Evolutionary conservation across 1,140 invertebrate genomes (phyloP), one percentile per base, ranked within the genome.

Genomic region (Neodiprion pinetum): DNA sequence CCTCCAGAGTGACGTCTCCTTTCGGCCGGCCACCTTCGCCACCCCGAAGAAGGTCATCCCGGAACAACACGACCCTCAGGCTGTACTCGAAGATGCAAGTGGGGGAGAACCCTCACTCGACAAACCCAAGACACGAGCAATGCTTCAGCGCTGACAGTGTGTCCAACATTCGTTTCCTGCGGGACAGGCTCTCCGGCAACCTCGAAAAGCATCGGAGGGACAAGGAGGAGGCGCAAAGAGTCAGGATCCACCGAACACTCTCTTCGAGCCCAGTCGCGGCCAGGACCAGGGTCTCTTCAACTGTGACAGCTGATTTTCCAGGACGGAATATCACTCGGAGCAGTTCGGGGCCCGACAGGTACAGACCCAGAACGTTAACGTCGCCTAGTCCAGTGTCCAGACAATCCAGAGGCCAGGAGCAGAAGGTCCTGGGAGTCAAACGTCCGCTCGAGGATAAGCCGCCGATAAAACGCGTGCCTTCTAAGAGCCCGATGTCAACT

Each of bases 31-130:
- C 92, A 61, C 93, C 94, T 5, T 92, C 91, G n/a, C 94, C 93
- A 3, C 93, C 93, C 0, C 89, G 90, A 81, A 89, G 95, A 76
- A 90, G 91, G 80, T 96, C 95, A 0, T 95, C 94, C 0, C 92
- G 91, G 79, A 92, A 93, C 72, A 95, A 92, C 85, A 91, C 91
- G 48, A 94, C 93, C 9, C 83, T 95, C 1, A 90, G 91, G 82
- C 83, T 94, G 17, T 92, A 93, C n/a, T 91, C 91, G 3, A 91
- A 89, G 23, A 87, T 89, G 79, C 87, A 84, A 77, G 79, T 86
- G 2, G 77, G 77, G 48, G 72, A 67, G 75, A 9, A 66, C 74
- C 50, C 77, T 12, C 78, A 84, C 28, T 72, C 79, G 0, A 75
- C 83, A 1, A 84, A 74, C 74, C 48, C 78, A 78, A 81, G 91